phyloP scores from a whole-genome alignment of 2,113 vertebrate species.

The Datnioides undecimradiatus region DNA sequence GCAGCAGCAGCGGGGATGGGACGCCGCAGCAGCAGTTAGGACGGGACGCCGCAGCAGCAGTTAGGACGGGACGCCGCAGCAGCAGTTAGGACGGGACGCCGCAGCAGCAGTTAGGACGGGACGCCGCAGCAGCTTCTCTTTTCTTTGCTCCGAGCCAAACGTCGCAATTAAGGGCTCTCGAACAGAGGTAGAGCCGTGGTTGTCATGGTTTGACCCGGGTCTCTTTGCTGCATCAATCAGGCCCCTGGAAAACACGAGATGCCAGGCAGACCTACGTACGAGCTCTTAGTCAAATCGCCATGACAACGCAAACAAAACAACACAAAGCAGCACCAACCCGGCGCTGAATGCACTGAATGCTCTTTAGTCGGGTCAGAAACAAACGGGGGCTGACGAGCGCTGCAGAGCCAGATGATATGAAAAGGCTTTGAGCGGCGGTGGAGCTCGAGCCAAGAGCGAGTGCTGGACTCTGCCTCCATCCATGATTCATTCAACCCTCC shows the following conservation, averaged over 20 bases:
- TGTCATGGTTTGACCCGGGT: conserved; percentile 73
- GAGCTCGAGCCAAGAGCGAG: conserved; percentile 31
- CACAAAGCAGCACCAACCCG: conserved; percentile 55
- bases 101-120: neutral
- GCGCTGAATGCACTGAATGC: conserved; percentile 66
- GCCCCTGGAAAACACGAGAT: conserved; percentile 59
- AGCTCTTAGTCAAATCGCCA: conserved; percentile 66
- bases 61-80: conserved; percentile 13
- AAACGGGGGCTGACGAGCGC: conserved; percentile 27
- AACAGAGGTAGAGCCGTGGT: conserved; percentile 54
- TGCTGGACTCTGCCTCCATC: conserved; percentile 25
- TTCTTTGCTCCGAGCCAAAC: conserved; percentile 58
- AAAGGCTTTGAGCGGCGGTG: conserved; percentile 19
- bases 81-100: conserved; percentile 16
- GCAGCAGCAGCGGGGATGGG: too few species aligned
- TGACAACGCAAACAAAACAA: conserved; percentile 82
- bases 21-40: neutral
- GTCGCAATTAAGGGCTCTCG: conserved; percentile 59
- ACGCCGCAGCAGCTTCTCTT: conserved; percentile 39
- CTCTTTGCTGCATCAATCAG: conserved; percentile 55
- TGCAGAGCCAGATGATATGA: conserved; percentile 48
- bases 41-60: conserved; percentile 24
- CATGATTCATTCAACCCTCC: conserved; percentile 8
- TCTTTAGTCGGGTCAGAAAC: conserved; percentile 62
- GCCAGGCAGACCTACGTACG: conserved; percentile 54